phyloP scores from a whole-genome alignment of 2,113 vertebrate genomes.

The Podarcis cretensis region DNA sequence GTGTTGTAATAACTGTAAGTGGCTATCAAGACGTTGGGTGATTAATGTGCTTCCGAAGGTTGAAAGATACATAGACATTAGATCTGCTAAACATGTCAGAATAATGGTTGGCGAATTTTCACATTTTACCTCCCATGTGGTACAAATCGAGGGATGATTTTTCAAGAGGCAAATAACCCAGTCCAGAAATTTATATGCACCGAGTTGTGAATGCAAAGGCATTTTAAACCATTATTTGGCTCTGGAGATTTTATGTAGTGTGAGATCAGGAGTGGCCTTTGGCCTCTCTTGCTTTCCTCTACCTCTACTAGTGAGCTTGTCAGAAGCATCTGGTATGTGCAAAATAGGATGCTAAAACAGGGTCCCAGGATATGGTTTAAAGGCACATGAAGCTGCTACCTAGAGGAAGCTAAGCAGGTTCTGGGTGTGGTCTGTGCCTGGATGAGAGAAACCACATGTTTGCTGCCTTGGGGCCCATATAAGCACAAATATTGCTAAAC shows the following conservation, averaged over 20 bases:
- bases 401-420: too few species aligned
- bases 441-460: too few species aligned
- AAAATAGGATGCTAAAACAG: not conserved
- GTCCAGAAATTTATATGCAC: too few species aligned
- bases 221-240: not conserved
- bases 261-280: not conserved
- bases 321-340: not conserved
- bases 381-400: too few species aligned
- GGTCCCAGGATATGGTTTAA: too few species aligned
- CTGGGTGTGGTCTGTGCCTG: too few species aligned
- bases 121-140: not conserved
- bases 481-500: too few species aligned
- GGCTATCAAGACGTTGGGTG: not conserved
- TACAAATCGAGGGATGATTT: not conserved
- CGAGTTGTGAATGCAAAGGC: not conserved
- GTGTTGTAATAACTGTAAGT: not conserved
- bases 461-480: too few species aligned
- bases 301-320: not conserved
- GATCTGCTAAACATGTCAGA: not conserved
- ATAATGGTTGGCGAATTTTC: not conserved
- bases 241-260: not conserved
- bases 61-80: not conserved
- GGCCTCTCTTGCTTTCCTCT: not conserved
- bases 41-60: fast-evolving
- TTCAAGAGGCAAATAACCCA: not conserved